Base-by-base conservation (phyloP, 2,888 invertebrate species). In the Sympetrum striolatum region DNA sequence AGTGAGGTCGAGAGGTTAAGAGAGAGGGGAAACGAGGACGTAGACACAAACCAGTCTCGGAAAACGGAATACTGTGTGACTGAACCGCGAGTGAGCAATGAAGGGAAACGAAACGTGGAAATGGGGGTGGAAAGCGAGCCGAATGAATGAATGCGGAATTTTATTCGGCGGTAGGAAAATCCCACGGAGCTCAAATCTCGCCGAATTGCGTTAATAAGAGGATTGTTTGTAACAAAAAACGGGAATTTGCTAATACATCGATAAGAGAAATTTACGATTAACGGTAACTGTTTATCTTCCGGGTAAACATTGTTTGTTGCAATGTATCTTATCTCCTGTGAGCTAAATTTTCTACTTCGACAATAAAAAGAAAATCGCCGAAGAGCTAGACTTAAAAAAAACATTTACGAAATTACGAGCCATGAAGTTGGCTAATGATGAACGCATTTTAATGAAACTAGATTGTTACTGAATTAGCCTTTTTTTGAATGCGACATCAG, bases 1-100 rank as follows among this genome's bases (percentile, higher is more conserved):
- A 31, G 39, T 37, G 39, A 58, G 22, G 44, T 18, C 6, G 58
- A 44, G 48, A 60, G 81, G 22, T 80, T 79, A 53, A 73, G 48
- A 82, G 91, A 91, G 91, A 90, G 92, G 91, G 91, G 92, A 92
- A 91, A 92, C 92, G 91, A 90, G 91, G 91, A 91, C 90, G 91
- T 90, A 86, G 90, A 90, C 44, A 91, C 91, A 92, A 91, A 93
- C 93, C 93, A 92, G 92, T 93, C 93, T 93, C 93, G 93, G 92
- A 93, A 92, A 86, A 91, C 92, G 92, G 93, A 93, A 93, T 93
- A 93, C 93, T 93, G 93, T 92, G 92, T 92, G 92, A 92, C 92
- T 92, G 80, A 90, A 90, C 44, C 90, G 80, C 25, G 39, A 90
- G 73, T 81, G 60, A 60, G 73, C 73, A 18, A 73, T 73, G n/a